phyloP scores from a whole-genome alignment of 2,888 invertebrate species.

The Apoderus coryli region DNA sequence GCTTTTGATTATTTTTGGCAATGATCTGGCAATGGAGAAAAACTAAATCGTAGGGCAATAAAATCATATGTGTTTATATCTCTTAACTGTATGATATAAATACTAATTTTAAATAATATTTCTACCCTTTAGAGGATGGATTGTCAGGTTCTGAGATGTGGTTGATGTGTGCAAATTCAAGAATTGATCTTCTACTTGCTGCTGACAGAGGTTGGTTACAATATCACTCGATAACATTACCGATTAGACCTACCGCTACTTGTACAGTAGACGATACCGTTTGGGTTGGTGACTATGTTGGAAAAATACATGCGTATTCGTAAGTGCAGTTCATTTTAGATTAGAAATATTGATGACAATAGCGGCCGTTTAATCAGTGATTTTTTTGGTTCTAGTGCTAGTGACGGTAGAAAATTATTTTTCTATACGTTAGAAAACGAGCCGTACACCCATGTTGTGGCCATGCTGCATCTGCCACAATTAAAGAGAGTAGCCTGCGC shows the following conservation, averaged over 20 bases:
- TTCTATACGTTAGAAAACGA: slow-evolving; percentile 53
- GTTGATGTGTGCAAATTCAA: slow-evolving; percentile 53
- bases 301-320: slow-evolving; percentile 74
- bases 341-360: no score
- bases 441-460: slow-evolving; percentile 50
- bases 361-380: not conserved
- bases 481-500: slow-evolving; percentile 70
- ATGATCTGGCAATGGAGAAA: no score
- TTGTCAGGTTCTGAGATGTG: slow-evolving; percentile 54
- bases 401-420: slow-evolving; percentile 42
- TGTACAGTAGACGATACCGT: slow-evolving; percentile 63
- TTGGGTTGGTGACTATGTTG: slow-evolving; percentile 84
- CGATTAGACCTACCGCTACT: slow-evolving; percentile 50
- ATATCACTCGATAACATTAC: slow-evolving; percentile 40
- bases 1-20: no score
- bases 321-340: slow-evolving; percentile 25
- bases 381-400: slow-evolving; percentile 30
- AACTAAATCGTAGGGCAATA: no score
- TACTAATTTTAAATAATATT: no score
- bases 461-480: slow-evolving; percentile 48
- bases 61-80: no score
- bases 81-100: not conserved
- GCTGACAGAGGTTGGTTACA: slow-evolving; percentile 44
- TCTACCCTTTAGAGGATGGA: slow-evolving; percentile 35
- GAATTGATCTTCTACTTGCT: slow-evolving; percentile 44